phyloP scores from a whole-genome alignment of 1,140 invertebrate genomes.

The Archivesica marissinica region DNA sequence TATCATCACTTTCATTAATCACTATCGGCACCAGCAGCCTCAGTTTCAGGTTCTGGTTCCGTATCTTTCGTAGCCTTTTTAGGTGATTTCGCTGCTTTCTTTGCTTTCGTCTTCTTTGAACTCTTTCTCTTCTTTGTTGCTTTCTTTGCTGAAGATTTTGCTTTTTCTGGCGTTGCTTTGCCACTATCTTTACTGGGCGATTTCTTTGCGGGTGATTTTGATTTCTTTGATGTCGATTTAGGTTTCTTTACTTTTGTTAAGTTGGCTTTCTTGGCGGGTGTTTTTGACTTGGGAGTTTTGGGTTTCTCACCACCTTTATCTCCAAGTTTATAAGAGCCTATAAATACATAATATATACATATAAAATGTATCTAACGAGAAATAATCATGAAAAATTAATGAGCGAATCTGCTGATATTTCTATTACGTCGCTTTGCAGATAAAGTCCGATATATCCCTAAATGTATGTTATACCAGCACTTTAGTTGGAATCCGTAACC shows the following conservation, averaged over 20 bases:
- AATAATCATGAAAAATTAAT: not conserved
- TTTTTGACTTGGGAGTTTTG: not conserved
- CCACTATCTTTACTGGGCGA: not conserved
- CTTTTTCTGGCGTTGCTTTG: not conserved
- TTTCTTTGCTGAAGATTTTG: slow-evolving; percentile 13
- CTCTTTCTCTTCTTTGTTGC: not conserved
- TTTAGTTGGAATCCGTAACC: no score
- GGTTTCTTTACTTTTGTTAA: slow-evolving; percentile 19
- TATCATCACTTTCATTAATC: not conserved
- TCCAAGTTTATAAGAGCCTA: slow-evolving; percentile 31
- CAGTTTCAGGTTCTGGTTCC: not conserved
- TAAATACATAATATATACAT: no score
- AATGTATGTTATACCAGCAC: no score
- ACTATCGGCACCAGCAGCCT: not conserved
- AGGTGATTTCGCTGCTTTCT: not conserved
- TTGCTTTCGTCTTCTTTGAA: slow-evolving; percentile 12
- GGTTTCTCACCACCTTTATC: not conserved
- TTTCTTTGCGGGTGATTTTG: not conserved
- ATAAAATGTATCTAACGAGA: not conserved
- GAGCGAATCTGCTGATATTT: not conserved
- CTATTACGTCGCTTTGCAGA: no score
- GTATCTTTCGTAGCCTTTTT: not conserved
- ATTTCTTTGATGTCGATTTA: not conserved
- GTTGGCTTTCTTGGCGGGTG: slow-evolving; percentile 6
- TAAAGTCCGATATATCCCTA: no score